Evolutionary conservation across 2,888 invertebrate genomes (phyloP).

Genomic region (Volucella bombylans): DNA sequence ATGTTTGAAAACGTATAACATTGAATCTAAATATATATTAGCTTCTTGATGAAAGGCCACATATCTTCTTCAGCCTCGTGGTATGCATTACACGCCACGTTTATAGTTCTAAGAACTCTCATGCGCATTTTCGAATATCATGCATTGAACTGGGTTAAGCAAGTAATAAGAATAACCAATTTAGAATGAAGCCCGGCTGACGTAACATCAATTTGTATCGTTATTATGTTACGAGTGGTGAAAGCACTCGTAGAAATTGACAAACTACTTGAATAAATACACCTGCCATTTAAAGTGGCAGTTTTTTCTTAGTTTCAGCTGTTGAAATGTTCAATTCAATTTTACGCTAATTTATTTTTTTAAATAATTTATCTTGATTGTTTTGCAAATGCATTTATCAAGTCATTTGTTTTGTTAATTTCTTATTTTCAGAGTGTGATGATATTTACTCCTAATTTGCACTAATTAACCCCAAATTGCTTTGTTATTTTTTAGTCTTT

Average conservation of each 20-base stretch:
- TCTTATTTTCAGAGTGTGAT: constrained; percentile 67
- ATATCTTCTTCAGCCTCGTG: too few species aligned
- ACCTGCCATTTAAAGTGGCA: not conserved
- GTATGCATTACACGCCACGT: too few species aligned
- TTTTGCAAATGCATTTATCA: constrained; percentile 68
- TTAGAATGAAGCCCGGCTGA: too few species aligned
- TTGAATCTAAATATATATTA: too few species aligned
- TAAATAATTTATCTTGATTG: constrained; percentile 30
- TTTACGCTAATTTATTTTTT: constrained; percentile 5
- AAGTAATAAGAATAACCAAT: too few species aligned
- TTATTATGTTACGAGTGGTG: too few species aligned
- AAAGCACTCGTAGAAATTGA: constrained; percentile 3
- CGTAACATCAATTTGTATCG: too few species aligned
- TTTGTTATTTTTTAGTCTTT: constrained; percentile 34
- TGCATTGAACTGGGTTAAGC: too few species aligned
- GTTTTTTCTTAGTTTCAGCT: constrained; percentile 42
- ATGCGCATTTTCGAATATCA: too few species aligned
- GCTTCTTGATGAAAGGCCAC: too few species aligned
- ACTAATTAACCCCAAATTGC: constrained; percentile 33
- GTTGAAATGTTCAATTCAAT: constrained; percentile 6
- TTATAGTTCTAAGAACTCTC: too few species aligned
- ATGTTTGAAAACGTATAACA: too few species aligned
- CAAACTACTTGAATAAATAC: constrained; percentile 21
- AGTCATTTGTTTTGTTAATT: constrained; percentile 54
- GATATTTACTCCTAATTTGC: constrained; percentile 64